phyloP scores from a whole-genome alignment of 2,113 vertebrate genomes.

The Mobula hypostoma region DNA sequence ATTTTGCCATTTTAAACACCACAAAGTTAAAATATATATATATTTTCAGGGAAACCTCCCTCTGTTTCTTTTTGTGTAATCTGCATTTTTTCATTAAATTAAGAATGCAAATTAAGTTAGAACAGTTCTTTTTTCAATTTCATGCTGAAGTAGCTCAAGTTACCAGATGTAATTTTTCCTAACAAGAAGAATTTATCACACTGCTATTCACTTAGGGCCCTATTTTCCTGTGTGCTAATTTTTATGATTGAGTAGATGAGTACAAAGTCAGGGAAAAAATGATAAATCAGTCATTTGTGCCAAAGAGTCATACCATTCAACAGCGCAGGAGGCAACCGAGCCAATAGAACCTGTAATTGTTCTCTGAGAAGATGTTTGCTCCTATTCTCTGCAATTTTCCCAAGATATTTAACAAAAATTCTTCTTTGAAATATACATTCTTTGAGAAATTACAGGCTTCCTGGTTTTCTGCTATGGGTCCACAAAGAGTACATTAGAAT shows the following conservation, averaged over 20 bases:
- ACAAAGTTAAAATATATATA: constrained; percentile 41
- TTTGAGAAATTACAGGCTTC: background rate
- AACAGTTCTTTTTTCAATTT: constrained; percentile 99
- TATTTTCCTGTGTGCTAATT: constrained; percentile 57
- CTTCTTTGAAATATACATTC: background rate
- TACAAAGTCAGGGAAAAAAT: constrained; percentile 15
- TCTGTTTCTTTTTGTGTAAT: constrained; percentile 64
- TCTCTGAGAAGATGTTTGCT: background rate
- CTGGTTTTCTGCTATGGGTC: too few relatives aligned
- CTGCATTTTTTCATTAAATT: constrained; percentile 91
- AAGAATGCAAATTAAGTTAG: constrained; percentile 98
- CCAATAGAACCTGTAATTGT: background rate
- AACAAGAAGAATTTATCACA: constrained; percentile 99
- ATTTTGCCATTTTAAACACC: constrained; percentile 57
- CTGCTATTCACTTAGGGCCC: constrained; percentile 81
- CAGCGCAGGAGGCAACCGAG: background rate
- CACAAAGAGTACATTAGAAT: too few relatives aligned
- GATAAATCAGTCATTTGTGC: constrained; percentile 9
- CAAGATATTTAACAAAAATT: background rate
- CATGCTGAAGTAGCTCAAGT: constrained; percentile 99
- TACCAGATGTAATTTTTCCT: constrained; percentile 96
- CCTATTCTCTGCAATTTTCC: background rate
- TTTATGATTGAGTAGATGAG: constrained; percentile 17
- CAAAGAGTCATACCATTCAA: background rate
- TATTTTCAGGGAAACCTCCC: constrained; percentile 56